Base-by-base conservation (phyloP, 2,797 vertebrate species). In the Macroramphosus scolopax region DNA sequence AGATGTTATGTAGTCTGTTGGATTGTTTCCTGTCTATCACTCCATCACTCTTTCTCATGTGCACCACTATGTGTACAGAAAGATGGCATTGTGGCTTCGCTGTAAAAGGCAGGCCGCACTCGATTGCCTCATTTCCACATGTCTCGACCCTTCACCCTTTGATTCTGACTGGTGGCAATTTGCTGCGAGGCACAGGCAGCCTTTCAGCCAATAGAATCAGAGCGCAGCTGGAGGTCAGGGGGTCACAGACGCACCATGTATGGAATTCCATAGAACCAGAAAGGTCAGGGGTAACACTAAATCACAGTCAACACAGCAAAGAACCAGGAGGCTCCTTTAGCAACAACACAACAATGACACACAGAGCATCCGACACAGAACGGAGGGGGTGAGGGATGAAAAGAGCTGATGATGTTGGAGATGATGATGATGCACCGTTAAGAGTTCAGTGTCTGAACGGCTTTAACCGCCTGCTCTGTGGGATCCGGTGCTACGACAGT, bases 251-350 rank as follows among this genome's bases (percentile, higher is more conserved):
- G 20, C 64, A 67, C 66, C 75, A 78, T 86, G 85, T 81, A 86
- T 77, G 78, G 80, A 90, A 88, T 88, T 87, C 82, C 81, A 84
- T 54, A 82, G 70, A 84, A 67, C 69, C 41, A 8, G 35, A 66
- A 52, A 60, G 77, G 77, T 77, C 70, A 53, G 58, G 55, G 84
- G 66, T 87, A 68, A 42, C 51, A 17, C 63, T 85, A 79, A 82
- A 88, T 88, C 89, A 81, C 57, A 68, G 53, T 68, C 69, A 71
- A 61, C 63, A 59, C 47, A 58, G 60, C 42, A 53, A 62, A 66
- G 61, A 76, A 51, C n/a, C 62, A 40, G 28, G 60, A 68, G 61
- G 44, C 69, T 78, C 43, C n/a, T 20, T 33, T 43, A 63, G 72
- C 20, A 51, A 55, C 58, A 78, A 72, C 73, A 78, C 52, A 58